phyloP scores from a whole-genome alignment of 1,140 invertebrate genomes.

The Battus philenor region DNA sequence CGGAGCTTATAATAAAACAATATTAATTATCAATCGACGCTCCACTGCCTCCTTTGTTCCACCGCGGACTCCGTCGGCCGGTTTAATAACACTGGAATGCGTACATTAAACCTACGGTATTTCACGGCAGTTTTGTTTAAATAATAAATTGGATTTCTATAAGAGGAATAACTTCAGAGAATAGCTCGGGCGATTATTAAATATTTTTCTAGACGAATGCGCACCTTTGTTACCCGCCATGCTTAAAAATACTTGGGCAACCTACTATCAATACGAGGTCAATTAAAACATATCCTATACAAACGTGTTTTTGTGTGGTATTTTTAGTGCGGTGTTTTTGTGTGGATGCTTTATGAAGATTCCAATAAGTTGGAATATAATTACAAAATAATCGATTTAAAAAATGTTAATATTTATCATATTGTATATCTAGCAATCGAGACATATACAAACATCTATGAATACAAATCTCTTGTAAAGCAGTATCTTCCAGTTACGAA shows the following conservation, averaged over 20 bases:
- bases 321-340: neutral
- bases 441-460: neutral
- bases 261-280: too few species aligned
- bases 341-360: neutral
- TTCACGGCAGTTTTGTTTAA: constrained; percentile 64
- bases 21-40: constrained; percentile 70
- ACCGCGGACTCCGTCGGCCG: constrained; percentile 26
- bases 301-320: neutral
- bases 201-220: constrained; percentile 31
- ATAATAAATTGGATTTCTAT: constrained; percentile 68
- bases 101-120: constrained; percentile 59
- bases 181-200: constrained; percentile 34
- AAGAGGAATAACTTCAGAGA: constrained; percentile 42
- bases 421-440: neutral
- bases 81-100: constrained; percentile 64
- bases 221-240: constrained; percentile 22
- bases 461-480: too few species aligned
- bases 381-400: neutral
- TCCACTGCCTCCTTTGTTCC: constrained; percentile 59
- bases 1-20: constrained; percentile 70
- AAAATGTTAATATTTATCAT: neutral
- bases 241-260: constrained; percentile 15
- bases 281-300: too few species aligned
- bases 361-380: neutral
- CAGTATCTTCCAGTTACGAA: too few species aligned